These are phyloP conservation scores for Chroicocephalus ridibundus DNA, from an alignment of 2,113 vertebrate species.

Conservation along the genomic window DNA sequence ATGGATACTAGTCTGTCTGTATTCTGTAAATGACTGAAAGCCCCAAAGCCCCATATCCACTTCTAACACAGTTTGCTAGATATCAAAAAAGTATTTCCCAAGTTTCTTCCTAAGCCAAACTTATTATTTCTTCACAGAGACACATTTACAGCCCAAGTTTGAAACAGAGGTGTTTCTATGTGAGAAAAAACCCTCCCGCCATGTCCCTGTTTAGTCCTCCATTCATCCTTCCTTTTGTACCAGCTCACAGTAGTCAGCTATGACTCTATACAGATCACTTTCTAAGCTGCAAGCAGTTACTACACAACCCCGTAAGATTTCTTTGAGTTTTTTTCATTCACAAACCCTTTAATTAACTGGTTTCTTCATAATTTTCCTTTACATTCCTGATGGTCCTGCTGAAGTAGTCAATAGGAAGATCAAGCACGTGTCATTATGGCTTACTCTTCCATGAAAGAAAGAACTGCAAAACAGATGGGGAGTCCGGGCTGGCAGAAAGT, in stretches of 20 bases:
- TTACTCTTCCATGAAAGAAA: not conserved
- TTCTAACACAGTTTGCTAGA: not conserved
- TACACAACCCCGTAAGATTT: not conserved
- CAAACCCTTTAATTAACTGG: not conserved
- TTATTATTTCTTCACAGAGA: not conserved
- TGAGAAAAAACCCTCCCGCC: not conserved
- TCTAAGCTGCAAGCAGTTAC: not conserved
- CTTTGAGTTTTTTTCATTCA: not conserved
- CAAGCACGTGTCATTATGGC: not conserved
- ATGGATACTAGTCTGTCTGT: not conserved
- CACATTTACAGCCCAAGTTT: not conserved
- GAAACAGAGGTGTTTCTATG: not conserved
- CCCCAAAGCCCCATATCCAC: not conserved
- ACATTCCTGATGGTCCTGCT: not conserved
- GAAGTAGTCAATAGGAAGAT: not conserved
- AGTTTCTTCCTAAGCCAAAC: not conserved
- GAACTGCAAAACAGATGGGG: not conserved
- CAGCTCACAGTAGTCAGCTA: not conserved
- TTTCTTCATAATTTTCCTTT: not conserved
- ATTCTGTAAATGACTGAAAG: not conserved
- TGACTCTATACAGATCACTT: not conserved
- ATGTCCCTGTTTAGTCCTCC: not conserved
- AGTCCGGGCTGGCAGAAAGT: not conserved
- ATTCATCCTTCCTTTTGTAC: not conserved
- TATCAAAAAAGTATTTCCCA: not conserved